Conservation (phyloP, 2,797 vertebrate genomes). For the Ispidina picta region DNA sequence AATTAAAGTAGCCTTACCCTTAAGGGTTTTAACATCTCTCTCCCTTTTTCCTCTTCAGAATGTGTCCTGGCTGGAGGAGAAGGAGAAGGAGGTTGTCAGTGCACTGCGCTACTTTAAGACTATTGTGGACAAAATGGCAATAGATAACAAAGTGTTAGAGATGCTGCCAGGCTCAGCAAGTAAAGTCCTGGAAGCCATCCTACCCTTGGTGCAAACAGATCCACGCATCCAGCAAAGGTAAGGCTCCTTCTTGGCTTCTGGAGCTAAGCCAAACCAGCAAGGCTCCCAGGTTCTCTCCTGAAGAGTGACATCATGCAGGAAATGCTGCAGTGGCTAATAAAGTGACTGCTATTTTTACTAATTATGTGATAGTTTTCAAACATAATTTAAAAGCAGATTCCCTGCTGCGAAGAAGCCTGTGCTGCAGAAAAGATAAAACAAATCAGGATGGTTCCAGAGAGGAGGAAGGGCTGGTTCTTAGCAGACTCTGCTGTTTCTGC, state of each 20-base stretch:
- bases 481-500: neutral
- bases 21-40: neutral
- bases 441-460: neutral
- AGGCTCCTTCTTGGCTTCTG: neutral
- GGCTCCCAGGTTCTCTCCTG: neutral
- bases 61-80: conserved; percentile 92
- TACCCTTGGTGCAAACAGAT: conserved; percentile 92
- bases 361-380: neutral
- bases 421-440: conserved; percentile 2
- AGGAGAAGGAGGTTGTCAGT: conserved; percentile 97
- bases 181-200: conserved; percentile 95
- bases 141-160: conserved; percentile 95
- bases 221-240: conserved; percentile 93
- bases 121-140: conserved; percentile 98
- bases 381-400: neutral
- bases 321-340: neutral
- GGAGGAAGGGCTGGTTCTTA: neutral
- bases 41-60: conserved; percentile 80
- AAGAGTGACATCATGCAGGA: accelerated
- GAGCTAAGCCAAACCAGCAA: accelerated
- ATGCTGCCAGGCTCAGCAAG: conserved; percentile 98
- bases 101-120: conserved; percentile 98
- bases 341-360: neutral
- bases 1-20: neutral
- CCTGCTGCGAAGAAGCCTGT: neutral